These are phyloP conservation scores for Drosophila navojoa DNA, from an alignment of 1,140 invertebrate genomes.

Conservation along the genomic window DNA sequence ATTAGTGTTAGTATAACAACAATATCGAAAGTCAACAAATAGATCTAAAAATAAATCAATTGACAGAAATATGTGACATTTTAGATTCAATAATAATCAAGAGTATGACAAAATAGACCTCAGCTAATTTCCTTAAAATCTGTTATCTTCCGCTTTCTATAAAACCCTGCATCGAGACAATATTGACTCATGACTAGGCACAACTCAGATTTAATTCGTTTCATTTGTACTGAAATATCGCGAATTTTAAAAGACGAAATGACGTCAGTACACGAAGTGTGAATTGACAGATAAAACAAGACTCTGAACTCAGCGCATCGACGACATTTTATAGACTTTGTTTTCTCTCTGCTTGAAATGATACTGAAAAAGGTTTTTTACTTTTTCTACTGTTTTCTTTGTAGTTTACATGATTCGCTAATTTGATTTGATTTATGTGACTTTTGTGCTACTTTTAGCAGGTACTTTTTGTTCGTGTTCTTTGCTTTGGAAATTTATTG, in stretches of 20 bases:
- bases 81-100: too few relatives aligned
- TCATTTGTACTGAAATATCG: slow-evolving; percentile 1
- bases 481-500: background rate
- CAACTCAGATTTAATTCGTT: slow-evolving; percentile 4
- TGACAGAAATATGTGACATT: too few relatives aligned
- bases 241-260: slow-evolving; percentile 36
- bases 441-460: slow-evolving; percentile 26
- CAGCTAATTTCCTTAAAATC: background rate
- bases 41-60: too few relatives aligned
- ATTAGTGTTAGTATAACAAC: too few relatives aligned
- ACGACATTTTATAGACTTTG: slow-evolving; percentile 25
- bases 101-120: too few relatives aligned
- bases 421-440: slow-evolving; percentile 34
- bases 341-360: slow-evolving; percentile 1
- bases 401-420: slow-evolving; percentile 18
- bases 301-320: slow-evolving; percentile 14
- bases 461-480: background rate
- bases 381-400: background rate
- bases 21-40: too few relatives aligned
- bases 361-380: background rate
- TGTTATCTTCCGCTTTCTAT: background rate
- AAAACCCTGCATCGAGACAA: background rate
- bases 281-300: slow-evolving; percentile 53
- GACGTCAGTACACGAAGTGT: slow-evolving; percentile 51
- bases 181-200: slow-evolving; percentile 17